Percentiles rank a stretch among this genome's conserved stretches.
Evolutionary conservation across 2,113 vertebrate species (phyloP).

Genomic region (Eulemur rufifrons): DNA sequence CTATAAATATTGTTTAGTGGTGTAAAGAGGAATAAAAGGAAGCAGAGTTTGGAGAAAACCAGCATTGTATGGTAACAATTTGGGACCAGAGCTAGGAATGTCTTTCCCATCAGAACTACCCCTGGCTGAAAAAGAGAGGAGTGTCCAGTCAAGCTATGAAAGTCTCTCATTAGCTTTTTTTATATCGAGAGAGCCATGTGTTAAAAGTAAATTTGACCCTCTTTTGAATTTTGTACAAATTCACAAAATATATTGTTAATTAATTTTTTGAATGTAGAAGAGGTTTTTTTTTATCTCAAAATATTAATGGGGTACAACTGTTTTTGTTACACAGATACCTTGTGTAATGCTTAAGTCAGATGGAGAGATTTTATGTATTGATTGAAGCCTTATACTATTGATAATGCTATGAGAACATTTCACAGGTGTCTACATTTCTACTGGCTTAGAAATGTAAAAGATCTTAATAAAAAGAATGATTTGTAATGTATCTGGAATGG

Average conservation of each 20-base stretch:
- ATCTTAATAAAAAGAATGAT: background rate
- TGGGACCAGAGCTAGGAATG: background rate
- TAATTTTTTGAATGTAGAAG: background rate
- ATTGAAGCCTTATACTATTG: constrained; percentile 9
- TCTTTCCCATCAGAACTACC: background rate
- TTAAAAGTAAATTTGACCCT: background rate
- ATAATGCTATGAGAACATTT: background rate
- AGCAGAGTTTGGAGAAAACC: background rate
- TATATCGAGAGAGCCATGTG: background rate
- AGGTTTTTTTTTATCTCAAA: background rate
- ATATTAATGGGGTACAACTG: too few relatives aligned
- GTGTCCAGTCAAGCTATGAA: background rate
- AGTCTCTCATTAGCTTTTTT: background rate
- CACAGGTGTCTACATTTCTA: background rate
- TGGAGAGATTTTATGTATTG: background rate
- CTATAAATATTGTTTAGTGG: background rate
- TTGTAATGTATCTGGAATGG: background rate
- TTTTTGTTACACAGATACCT: too few relatives aligned
- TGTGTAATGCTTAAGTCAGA: background rate
- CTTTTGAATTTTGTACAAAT: background rate
- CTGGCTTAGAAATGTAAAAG: constrained; percentile 8
- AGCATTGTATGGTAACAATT: background rate
- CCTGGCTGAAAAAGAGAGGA: background rate
- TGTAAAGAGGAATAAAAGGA: background rate
- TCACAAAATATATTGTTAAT: background rate